A percentile compares a stretch with the other conserved stretches of the same genome.
Conservation (phyloP, 2,797 vertebrate species). For the Coranthus polyacanthus region DNA sequence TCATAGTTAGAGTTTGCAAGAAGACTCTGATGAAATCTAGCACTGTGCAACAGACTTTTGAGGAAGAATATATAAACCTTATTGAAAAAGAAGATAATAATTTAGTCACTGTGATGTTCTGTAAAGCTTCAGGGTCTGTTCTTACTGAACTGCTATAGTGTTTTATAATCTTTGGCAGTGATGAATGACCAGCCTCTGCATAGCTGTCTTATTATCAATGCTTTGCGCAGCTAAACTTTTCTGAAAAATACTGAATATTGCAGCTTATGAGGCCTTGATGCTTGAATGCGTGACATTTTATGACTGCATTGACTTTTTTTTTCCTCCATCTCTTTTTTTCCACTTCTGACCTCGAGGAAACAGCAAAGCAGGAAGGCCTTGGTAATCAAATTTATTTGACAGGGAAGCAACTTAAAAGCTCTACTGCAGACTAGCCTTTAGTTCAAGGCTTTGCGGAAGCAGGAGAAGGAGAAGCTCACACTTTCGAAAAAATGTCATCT, state of each 20-base stretch:
- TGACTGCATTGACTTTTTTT: constrained; percentile 62
- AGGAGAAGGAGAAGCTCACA: constrained; percentile 49
- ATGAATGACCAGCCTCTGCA: constrained; percentile 59
- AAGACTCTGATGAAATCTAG: constrained; percentile 31
- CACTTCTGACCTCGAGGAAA: constrained; percentile 64
- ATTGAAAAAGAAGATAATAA: constrained; percentile 46
- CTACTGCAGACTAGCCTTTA: constrained; percentile 73
- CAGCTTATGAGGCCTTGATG: constrained; percentile 66
- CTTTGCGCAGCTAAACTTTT: constrained; percentile 44
- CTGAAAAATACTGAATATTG: constrained; percentile 58
- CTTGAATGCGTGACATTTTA: constrained; percentile 72
- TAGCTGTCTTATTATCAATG: constrained; percentile 65
- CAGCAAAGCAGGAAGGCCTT: constrained; percentile 65
- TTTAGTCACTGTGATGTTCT: constrained; percentile 43
- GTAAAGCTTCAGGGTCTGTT: constrained; percentile 49
- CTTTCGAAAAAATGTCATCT: constrained; percentile 70
- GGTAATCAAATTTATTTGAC: constrained; percentile 82
- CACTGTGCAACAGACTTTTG: not conserved
- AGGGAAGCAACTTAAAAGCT: constrained; percentile 77
- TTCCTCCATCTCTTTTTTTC: constrained; percentile 14
- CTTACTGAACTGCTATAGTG: constrained; percentile 35
- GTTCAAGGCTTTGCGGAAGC: constrained; percentile 70
- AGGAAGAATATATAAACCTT: constrained; percentile 37
- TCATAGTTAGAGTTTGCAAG: not conserved
- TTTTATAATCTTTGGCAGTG: constrained; percentile 66